These are phyloP conservation scores for Heliconius erato DNA, from an alignment of 2,888 invertebrate genomes.

Conservation along the genomic window DNA sequence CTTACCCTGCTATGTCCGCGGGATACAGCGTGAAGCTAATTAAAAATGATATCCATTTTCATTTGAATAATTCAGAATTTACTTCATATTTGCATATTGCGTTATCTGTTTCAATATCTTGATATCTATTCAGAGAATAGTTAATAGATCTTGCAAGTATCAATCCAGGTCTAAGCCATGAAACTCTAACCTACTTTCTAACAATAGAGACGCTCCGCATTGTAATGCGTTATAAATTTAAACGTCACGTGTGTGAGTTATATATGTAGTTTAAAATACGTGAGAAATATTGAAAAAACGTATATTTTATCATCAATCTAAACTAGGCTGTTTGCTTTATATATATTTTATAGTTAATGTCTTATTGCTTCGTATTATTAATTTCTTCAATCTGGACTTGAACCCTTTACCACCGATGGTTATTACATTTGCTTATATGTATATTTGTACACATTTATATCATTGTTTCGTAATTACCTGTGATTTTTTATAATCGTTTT, in stretches of 20 bases:
- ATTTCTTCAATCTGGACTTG: no score
- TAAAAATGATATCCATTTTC: not conserved
- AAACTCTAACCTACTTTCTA: slow-evolving; percentile 44
- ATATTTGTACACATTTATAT: no score
- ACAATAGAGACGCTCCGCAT: slow-evolving; percentile 40
- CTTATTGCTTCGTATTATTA: no score
- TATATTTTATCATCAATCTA: not conserved
- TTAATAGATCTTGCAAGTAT: slow-evolving; percentile 28
- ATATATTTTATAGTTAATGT: no score
- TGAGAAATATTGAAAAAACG: not conserved
- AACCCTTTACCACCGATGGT: no score
- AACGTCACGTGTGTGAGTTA: slow-evolving; percentile 9
- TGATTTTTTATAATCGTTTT: no score
- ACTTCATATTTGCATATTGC: not conserved
- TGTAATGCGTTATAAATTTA: slow-evolving; percentile 40
- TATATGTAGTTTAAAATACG: not conserved
- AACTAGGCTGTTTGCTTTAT: no score
- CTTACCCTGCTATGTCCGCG: not conserved
- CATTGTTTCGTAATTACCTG: no score
- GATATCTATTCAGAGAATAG: slow-evolving; percentile 29
- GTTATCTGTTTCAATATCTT: slow-evolving; percentile 25
- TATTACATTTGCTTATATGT: no score
- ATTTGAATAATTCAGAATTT: not conserved
- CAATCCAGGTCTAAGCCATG: slow-evolving; percentile 37
- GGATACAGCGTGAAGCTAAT: not conserved